These are phyloP conservation scores for Neoaliturus tenellus DNA, from an alignment of 2,888 invertebrate species.

Conservation along the genomic window DNA sequence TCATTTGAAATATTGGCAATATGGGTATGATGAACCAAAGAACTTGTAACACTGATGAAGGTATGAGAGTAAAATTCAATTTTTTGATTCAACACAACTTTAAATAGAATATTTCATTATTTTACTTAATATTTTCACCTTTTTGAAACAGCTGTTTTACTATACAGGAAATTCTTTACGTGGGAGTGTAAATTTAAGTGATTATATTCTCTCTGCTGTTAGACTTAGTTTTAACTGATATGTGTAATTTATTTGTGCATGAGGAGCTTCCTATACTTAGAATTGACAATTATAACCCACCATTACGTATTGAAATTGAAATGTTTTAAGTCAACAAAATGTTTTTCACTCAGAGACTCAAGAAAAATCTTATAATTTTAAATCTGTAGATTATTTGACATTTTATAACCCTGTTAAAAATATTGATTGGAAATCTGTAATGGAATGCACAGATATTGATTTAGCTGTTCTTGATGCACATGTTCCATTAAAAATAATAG, in stretches of 20 bases:
- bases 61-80: too few relatives aligned
- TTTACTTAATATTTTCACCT: too few relatives aligned
- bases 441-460: not conserved
- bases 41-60: too few relatives aligned
- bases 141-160: too few relatives aligned
- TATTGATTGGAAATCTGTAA: not conserved
- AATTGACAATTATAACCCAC: not conserved
- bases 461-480: not conserved
- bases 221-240: not conserved
- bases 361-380: not conserved
- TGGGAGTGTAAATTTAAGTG: too few relatives aligned
- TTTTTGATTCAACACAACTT: too few relatives aligned
- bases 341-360: not conserved
- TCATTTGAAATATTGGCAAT: too few relatives aligned
- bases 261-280: not conserved
- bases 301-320: not conserved
- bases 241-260: not conserved
- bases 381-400: not conserved
- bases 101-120: too few relatives aligned
- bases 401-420: conserved; percentile 1
- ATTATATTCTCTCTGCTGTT: too few relatives aligned
- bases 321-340: not conserved
- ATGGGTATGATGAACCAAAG: too few relatives aligned
- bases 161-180: too few relatives aligned
- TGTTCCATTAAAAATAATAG: not conserved